phyloP scores from a whole-genome alignment of 1,140 invertebrate genomes.

The Papilio polyxenes region DNA sequence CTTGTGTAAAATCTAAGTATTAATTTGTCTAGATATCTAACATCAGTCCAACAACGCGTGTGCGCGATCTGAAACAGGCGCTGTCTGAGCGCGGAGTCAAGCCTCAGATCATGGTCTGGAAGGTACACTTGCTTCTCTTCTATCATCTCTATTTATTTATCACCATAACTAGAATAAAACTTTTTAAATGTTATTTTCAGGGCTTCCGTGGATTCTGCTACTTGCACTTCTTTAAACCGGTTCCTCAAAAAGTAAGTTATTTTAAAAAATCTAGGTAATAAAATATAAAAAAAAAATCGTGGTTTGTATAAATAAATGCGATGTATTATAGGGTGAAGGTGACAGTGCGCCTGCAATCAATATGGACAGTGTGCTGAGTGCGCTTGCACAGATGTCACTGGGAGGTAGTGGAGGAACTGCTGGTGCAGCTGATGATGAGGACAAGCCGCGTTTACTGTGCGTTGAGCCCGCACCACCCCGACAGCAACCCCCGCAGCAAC shows the following conservation, averaged over 20 bases:
- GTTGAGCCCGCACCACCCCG: conserved; percentile 69
- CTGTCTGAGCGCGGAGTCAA: conserved; percentile 83
- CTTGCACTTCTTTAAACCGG: conserved; percentile 83
- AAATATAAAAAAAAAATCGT: too few species aligned
- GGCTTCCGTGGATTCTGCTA: conserved; percentile 84
- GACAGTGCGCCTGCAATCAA: conserved; percentile 53
- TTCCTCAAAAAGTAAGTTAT: conserved; percentile 69
- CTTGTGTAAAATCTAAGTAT: conserved; percentile 16
- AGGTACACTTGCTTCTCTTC: conserved; percentile 54
- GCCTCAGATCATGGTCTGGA: conserved; percentile 85
- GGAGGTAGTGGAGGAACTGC: conserved; percentile 53
- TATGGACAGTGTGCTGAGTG: conserved; percentile 65
- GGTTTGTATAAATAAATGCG: too few species aligned
- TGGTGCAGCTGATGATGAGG: conserved; percentile 45
- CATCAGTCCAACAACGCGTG: conserved; percentile 82
- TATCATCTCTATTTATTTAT: too few species aligned
- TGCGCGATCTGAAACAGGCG: conserved; percentile 85
- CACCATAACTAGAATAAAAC: conserved; percentile 1
- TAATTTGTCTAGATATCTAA: conserved; percentile 79
- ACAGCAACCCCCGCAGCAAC: conserved; percentile 49
- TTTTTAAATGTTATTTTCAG: conserved; percentile 57
- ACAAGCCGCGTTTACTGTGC: conserved; percentile 47
- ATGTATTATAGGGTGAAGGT: conserved; percentile 62
- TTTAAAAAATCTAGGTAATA: neutral
- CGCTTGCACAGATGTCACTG: conserved; percentile 63